Evolutionary conservation across 2,888 invertebrate genomes (phyloP).

Genomic region (Cheilosia scutellata): DNA sequence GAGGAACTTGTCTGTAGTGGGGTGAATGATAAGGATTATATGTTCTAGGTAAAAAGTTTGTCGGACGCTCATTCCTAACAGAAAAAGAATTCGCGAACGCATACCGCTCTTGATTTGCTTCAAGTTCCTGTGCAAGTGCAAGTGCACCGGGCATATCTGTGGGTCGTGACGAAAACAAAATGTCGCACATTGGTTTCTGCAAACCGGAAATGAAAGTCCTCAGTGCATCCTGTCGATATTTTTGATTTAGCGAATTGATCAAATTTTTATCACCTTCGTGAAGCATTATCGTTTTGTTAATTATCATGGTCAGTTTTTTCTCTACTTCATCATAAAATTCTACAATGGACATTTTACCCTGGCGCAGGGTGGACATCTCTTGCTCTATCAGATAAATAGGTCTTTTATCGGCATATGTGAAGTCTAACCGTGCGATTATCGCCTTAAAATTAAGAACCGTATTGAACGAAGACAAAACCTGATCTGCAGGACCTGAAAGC

Average conservation of each 20-base stretch:
- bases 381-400: constrained; percentile 45
- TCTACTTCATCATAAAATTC: constrained; percentile 53
- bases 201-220: constrained; percentile 44
- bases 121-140: constrained; percentile 40
- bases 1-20: constrained; percentile 4
- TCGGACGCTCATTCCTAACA: background rate
- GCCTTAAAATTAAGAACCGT: constrained; percentile 66
- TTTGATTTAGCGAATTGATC: too few species aligned
- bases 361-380: constrained; percentile 26
- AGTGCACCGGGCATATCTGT: constrained; percentile 44
- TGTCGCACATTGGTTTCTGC: constrained; percentile 41
- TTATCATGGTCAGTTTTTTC: constrained; percentile 31
- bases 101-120: constrained; percentile 45
- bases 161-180: constrained; percentile 17
- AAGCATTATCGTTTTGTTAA: constrained; percentile 46
- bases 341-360: constrained; percentile 20
- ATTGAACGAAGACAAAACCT: constrained; percentile 59
- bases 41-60: background rate
- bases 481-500: constrained; percentile 45
- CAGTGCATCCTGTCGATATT: constrained; percentile 49
- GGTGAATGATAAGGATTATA: background rate
- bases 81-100: constrained; percentile 9
- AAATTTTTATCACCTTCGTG: too few species aligned
- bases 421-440: constrained; percentile 57
- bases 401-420: constrained; percentile 68